These are phyloP conservation scores for Papilio protenor DNA, from an alignment of 2,888 invertebrate species.

Conservation along the genomic window DNA sequence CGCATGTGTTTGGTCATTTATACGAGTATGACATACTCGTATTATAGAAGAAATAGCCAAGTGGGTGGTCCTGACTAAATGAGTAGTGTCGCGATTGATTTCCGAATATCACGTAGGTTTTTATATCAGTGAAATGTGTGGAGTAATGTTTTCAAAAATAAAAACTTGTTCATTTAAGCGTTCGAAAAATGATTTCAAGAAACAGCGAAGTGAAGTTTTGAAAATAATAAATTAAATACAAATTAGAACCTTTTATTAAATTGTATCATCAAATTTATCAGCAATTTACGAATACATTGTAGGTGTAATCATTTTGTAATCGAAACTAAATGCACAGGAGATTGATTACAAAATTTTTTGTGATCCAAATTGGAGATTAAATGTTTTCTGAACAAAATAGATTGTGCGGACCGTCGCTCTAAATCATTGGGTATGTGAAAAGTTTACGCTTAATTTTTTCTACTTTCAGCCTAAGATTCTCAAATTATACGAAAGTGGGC, in stretches of 20 bases:
- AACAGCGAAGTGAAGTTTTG: background rate
- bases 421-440: slow-evolving; percentile 74
- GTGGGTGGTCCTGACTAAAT: background rate
- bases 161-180: background rate
- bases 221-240: background rate
- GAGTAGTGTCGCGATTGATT: background rate
- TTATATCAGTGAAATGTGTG: background rate
- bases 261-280: background rate
- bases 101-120: background rate
- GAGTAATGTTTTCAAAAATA: background rate
- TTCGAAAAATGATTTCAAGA: background rate
- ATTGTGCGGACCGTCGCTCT: slow-evolving; percentile 65
- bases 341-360: slow-evolving; percentile 61
- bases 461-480: slow-evolving; percentile 45
- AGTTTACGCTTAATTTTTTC: slow-evolving; percentile 67
- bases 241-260: background rate
- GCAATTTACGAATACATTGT: slow-evolving; percentile 39
- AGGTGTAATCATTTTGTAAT: slow-evolving; percentile 42
- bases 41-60: background rate
- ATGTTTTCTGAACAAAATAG: slow-evolving; percentile 61
- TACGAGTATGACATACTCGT: no score
- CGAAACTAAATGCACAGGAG: slow-evolving; percentile 47
- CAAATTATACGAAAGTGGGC: slow-evolving; percentile 49
- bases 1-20: background rate
- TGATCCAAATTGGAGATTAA: slow-evolving; percentile 60